Evolutionary conservation across 2,888 invertebrate species (phyloP), one percentile per base, ranked within the genome.

Genomic region (Penaeus monodon): DNA sequence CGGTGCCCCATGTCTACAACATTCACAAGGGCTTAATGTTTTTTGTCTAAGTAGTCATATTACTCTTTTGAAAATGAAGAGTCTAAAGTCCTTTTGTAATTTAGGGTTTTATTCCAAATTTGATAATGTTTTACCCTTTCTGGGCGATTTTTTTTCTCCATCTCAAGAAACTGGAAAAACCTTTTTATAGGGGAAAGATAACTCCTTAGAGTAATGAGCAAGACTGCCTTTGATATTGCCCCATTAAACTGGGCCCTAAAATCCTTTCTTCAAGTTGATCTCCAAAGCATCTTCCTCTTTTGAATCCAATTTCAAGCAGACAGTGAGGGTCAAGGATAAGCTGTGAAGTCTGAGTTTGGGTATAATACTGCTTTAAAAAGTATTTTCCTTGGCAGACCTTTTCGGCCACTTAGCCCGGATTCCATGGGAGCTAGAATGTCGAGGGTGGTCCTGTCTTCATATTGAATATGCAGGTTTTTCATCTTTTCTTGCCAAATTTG

Each of bases 341-440:
- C 70, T 88, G 88, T 24, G 88, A 88, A 80, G 22, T 77, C 83
- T 1, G 88, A 88, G 70, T n/a, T 86, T 81, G 44, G 68, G 77
- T 17, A 88, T 83, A n/a, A 87, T 78, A 29, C 81, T 29, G 85
- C 84, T 76, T 79, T 88, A 89, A 65, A n/a, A 80, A 86, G 24
- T 80, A 82, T 17, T n/a, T 10, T 86, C 81, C 12, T 33, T 20
- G 74, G 79, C 2, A 89, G 63, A 22, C 89, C 88, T 68, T 88
- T n/a, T 81, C 83, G 57, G 89, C 89, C 89, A 89, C 24, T 63
- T 81, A 7, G 87, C 89, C 68, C 77, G 24, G 70, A 73, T 38
- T 84, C 84, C 27, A 86, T 63, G 6, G 77, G 77, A 24, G 85
- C 84, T 44, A 88, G 66, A 63, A 84, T 68, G 33, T 84, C 83